A percentile compares a stretch with the other conserved stretches of the same genome.
phyloP scores from a whole-genome alignment of 2,888 invertebrate genomes.

The Hipparchia sbordonii region DNA sequence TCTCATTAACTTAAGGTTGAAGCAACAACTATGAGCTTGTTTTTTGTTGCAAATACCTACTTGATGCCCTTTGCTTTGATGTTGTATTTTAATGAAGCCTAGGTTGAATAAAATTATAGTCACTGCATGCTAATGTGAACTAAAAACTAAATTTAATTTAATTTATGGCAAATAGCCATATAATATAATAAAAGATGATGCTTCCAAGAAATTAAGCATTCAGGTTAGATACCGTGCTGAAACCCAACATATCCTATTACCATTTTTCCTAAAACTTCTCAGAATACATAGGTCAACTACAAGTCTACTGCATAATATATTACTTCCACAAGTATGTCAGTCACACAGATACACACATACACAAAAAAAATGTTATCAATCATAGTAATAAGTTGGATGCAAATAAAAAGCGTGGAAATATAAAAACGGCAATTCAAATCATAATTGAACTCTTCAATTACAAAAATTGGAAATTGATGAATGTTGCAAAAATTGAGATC shows the following conservation, averaged over 20 bases:
- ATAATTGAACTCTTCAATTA: not conserved
- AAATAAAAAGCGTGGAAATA: no score
- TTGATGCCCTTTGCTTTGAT: constrained; percentile 44
- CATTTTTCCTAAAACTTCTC: no score
- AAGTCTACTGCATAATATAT: no score
- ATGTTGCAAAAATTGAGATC: not conserved
- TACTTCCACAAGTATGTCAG: no score
- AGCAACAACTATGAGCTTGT: constrained; percentile 40
- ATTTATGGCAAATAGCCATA: not conserved
- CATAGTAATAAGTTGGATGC: no score
- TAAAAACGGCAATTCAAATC: no score
- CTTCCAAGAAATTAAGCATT: no score
- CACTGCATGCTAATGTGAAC: constrained; percentile 22
- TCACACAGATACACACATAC: no score
- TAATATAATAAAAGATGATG: not conserved
- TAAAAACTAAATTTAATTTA: constrained; percentile 26
- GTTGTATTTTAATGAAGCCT: constrained; percentile 39
- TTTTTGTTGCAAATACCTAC: constrained; percentile 42
- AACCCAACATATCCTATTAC: no score
- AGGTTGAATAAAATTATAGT: constrained; percentile 38
- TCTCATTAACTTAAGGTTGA: constrained; percentile 31
- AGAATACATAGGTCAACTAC: no score
- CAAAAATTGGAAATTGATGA: not conserved
- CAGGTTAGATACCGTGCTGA: no score
- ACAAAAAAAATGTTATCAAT: no score